Evolutionary conservation across 1,140 invertebrate species (phyloP).

Genomic region (Pygmarrhopalites habei): DNA sequence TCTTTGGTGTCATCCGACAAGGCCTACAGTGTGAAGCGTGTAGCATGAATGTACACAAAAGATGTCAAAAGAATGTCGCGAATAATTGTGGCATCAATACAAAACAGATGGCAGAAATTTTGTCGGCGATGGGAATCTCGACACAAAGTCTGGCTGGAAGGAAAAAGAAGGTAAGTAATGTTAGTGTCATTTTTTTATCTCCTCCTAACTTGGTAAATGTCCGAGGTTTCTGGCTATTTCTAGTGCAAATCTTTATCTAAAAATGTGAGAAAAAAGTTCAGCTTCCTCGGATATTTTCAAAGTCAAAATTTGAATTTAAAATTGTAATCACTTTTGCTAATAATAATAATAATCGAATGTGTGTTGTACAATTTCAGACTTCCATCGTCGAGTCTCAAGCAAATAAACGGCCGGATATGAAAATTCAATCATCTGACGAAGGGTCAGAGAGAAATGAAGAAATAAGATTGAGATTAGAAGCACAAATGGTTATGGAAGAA

Average conservation of each 20-base stretch:
- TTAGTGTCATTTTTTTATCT: neutral
- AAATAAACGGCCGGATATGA: neutral
- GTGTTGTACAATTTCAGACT: conserved; percentile 18
- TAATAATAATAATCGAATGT: too few relatives aligned
- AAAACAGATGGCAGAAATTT: conserved; percentile 87
- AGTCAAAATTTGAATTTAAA: too few relatives aligned
- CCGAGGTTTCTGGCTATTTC: too few relatives aligned
- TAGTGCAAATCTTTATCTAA: too few relatives aligned
- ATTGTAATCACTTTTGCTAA: too few relatives aligned
- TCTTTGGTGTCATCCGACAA: conserved; percentile 94
- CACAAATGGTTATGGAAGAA: conserved; percentile 44
- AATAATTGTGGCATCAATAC: conserved; percentile 99
- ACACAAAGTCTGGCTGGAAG: conserved; percentile 73
- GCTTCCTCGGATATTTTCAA: too few relatives aligned
- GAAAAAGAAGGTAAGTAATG: conserved; percentile 53
- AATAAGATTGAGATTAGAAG: conserved; percentile 41
- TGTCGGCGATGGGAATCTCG: conserved; percentile 83
- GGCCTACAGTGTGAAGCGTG: conserved; percentile 97
- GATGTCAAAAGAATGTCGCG: conserved; percentile 97
- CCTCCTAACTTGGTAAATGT: too few relatives aligned
- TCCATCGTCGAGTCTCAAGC: conserved; percentile 21
- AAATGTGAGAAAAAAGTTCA: too few relatives aligned
- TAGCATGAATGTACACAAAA: conserved; percentile 96
- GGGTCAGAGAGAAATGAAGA: conserved; percentile 39
- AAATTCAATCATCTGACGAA: neutral